These are phyloP conservation scores for Blastobasis adustella DNA, from an alignment of 2,888 invertebrate genomes.

Conservation along the genomic window DNA sequence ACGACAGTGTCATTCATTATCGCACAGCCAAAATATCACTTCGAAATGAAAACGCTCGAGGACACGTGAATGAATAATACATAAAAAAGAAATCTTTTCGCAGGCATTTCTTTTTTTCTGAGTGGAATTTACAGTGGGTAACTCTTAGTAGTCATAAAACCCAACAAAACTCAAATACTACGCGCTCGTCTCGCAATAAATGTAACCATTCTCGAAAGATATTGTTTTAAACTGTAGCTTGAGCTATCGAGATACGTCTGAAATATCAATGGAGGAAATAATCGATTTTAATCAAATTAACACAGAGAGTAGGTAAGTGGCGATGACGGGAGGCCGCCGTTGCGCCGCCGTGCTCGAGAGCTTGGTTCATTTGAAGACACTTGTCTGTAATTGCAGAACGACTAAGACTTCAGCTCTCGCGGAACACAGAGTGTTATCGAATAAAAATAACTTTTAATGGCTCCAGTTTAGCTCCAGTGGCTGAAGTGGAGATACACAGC, in stretches of 20 bases:
- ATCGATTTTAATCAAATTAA: slow-evolving; percentile 56
- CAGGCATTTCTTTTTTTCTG: slow-evolving; percentile 20
- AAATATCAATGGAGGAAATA: slow-evolving; percentile 26
- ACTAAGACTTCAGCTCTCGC: slow-evolving; percentile 60
- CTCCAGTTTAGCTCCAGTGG: slow-evolving; percentile 19
- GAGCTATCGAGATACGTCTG: slow-evolving; percentile 17
- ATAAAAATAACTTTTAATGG: slow-evolving; percentile 69
- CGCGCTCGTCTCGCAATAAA: neutral
- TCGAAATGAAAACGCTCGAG: slow-evolving; percentile 62
- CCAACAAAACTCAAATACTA: slow-evolving; percentile 24
- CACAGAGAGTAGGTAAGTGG: slow-evolving; percentile 47
- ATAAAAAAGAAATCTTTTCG: slow-evolving; percentile 65
- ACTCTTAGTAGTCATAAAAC: slow-evolving; percentile 42
- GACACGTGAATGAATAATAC: slow-evolving; percentile 67
- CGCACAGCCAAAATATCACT: slow-evolving; percentile 53
- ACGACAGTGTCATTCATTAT: slow-evolving; percentile 64
- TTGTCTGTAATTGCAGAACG: slow-evolving; percentile 72
- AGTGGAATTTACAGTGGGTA: slow-evolving; percentile 50
- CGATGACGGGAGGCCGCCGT: slow-evolving; percentile 39
- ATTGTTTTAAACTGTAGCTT: neutral
- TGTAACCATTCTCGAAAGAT: neutral
- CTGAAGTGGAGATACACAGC: slow-evolving; percentile 13
- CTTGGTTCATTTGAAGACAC: slow-evolving; percentile 72
- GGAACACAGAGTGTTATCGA: slow-evolving; percentile 53
- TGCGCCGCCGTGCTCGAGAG: slow-evolving; percentile 68